Conservation (phyloP, 2,888 invertebrate species). For the Chirona hameri region DNA sequence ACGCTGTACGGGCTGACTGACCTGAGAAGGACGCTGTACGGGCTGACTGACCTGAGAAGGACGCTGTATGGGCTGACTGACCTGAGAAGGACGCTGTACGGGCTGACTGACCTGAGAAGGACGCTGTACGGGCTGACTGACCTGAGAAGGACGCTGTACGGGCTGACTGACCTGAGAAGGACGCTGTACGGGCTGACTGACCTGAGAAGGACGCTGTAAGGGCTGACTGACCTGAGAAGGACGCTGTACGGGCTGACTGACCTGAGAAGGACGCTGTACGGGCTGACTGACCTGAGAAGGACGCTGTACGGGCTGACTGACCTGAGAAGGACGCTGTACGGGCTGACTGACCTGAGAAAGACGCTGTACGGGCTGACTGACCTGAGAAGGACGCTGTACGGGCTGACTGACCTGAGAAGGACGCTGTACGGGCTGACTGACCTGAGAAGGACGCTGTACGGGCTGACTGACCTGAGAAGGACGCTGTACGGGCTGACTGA, state of each 20-base stretch:
- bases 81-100: not conserved
- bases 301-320: not conserved
- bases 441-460: not conserved
- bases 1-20: not conserved
- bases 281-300: too few relatives aligned
- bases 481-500: not conserved
- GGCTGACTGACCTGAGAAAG: not conserved
- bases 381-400: slow-evolving; percentile 9
- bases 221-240: not conserved
- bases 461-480: too few relatives aligned
- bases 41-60: too few relatives aligned
- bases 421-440: not conserved
- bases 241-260: too few relatives aligned
- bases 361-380: not conserved
- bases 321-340: not conserved
- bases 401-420: not conserved
- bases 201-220: not conserved
- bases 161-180: not conserved
- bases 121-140: not conserved
- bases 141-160: not conserved
- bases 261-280: too few relatives aligned
- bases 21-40: not conserved
- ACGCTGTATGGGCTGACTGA: not conserved
- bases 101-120: not conserved
- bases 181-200: not conserved